Conservation (phyloP, 2,113 vertebrate species). For the Hyla sarda region DNA sequence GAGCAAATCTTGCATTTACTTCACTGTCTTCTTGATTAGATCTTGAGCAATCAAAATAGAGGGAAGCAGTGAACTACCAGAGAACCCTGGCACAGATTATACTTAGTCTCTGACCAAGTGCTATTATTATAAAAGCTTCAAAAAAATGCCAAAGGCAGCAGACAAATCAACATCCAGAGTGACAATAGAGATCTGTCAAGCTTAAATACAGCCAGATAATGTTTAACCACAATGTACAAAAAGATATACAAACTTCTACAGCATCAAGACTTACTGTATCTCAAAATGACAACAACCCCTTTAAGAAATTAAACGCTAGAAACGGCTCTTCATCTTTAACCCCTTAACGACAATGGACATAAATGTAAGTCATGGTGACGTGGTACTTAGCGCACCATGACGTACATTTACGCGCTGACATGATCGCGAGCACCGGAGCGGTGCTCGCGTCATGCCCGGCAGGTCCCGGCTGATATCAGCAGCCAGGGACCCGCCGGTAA, state of each 20-base stretch:
- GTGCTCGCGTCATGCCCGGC: no score
- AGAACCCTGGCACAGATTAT: slow-evolving; percentile 18
- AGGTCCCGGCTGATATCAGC: no score
- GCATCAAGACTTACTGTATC: not conserved
- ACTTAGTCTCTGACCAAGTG: slow-evolving; percentile 42
- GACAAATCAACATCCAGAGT: slow-evolving; percentile 32
- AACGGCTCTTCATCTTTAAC: no score
- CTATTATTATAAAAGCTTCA: slow-evolving; percentile 28
- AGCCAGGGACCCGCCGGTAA: no score
- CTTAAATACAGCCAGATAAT: not conserved
- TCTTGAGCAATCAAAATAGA: not conserved
- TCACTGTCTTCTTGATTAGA: not conserved
- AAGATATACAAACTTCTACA: not conserved
- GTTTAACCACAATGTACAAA: not conserved
- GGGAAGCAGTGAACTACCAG: slow-evolving; percentile 4
- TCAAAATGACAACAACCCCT: no score
- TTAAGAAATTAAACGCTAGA: no score
- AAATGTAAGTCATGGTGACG: no score
- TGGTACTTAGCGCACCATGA: no score
- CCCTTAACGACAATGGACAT: no score
- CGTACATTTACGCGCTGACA: no score
- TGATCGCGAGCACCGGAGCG: no score
- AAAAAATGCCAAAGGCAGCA: not conserved
- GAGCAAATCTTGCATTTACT: not conserved
- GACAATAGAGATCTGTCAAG: slow-evolving; percentile 50